Conservation (phyloP, 1,140 invertebrate species). For the Drosophila nigrodunni region DNA sequence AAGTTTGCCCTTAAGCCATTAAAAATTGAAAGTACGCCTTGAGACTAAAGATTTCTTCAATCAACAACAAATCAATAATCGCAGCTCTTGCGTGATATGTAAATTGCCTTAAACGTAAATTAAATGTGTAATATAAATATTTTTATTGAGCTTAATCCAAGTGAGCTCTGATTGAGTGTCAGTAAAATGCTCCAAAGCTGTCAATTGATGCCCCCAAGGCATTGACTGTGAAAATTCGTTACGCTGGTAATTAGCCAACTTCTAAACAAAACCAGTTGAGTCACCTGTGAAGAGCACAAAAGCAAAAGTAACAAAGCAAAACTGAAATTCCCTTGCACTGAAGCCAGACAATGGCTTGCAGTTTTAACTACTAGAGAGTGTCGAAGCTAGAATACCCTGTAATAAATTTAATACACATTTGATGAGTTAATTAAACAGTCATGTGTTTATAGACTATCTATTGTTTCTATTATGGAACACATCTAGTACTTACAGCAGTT, state of each 20-base stretch:
- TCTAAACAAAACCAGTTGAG: slow-evolving; percentile 43
- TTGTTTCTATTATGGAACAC: not conserved
- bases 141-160: slow-evolving; percentile 1
- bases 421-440: not conserved
- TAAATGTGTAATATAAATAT: not conserved
- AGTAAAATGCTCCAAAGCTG: slow-evolving; percentile 20
- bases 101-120: slow-evolving; percentile 14
- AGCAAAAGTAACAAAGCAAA: slow-evolving; percentile 9
- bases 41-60: not conserved
- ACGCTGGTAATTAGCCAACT: slow-evolving; percentile 33
- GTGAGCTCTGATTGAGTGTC: not conserved
- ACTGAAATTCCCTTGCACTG: slow-evolving; percentile 3
- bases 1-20: too few relatives aligned
- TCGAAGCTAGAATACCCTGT: not conserved
- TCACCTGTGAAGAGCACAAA: slow-evolving; percentile 27
- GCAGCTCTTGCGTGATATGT: slow-evolving; percentile 1
- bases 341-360: slow-evolving; percentile 26
- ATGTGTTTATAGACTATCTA: not conserved
- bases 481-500: not conserved
- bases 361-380: slow-evolving; percentile 31
- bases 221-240: slow-evolving; percentile 32
- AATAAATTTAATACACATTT: not conserved
- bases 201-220: slow-evolving; percentile 15
- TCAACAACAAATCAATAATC: slow-evolving; percentile 8
- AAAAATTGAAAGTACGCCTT: not conserved